phyloP scores from a whole-genome alignment of 2,888 invertebrate genomes.

The Sinohyriopsis cumingii region DNA sequence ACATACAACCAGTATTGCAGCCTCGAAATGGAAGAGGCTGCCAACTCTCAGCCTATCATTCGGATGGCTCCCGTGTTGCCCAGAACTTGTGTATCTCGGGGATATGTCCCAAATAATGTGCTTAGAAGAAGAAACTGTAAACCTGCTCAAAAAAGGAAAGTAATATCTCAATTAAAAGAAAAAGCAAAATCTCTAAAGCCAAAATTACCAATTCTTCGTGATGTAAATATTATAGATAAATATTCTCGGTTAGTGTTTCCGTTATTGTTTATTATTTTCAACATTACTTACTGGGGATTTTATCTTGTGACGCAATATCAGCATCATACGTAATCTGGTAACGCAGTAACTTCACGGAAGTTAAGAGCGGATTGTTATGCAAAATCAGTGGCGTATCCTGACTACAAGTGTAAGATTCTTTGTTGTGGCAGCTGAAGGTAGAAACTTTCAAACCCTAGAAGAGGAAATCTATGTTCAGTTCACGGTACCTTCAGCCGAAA shows the following conservation, averaged over 20 bases:
- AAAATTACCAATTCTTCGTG: conserved; percentile 78
- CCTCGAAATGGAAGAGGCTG: conserved; percentile 51
- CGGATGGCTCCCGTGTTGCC: conserved; percentile 58
- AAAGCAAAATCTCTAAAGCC: conserved; percentile 62
- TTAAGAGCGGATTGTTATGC: no score
- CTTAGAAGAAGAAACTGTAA: conserved; percentile 52
- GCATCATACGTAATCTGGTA: conserved; percentile 15
- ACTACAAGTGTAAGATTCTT: no score
- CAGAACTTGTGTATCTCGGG: conserved; percentile 58
- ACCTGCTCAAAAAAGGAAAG: conserved; percentile 43
- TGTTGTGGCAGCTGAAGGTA: no score
- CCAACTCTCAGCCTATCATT: conserved; percentile 45
- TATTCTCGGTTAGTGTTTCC: conserved; percentile 97
- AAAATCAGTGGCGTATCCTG: no score
- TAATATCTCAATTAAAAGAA: conserved; percentile 58
- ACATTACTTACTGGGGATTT: conserved; percentile 95
- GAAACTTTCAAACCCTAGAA: no score
- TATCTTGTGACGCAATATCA: conserved; percentile 56
- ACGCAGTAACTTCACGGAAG: no score
- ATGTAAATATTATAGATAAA: conserved; percentile 98
- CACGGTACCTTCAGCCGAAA: no score
- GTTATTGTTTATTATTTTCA: conserved; percentile 94
- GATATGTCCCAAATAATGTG: conserved; percentile 54
- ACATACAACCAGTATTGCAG: conserved; percentile 34
- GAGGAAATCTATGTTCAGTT: no score